phyloP scores from a whole-genome alignment of 2,797 vertebrate genomes.

The Tinamus major region DNA sequence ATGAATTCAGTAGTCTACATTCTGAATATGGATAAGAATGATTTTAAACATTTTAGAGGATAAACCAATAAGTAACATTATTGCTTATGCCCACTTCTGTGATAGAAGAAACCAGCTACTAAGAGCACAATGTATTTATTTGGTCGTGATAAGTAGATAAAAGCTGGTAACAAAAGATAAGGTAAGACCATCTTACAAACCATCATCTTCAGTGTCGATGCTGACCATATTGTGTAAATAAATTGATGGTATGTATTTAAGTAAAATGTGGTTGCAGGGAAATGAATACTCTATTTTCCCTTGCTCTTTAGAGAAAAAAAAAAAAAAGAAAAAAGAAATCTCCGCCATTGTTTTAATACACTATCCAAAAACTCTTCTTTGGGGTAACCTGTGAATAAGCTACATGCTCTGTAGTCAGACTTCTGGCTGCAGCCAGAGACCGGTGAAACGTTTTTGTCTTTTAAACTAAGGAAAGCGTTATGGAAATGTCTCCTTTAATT shows the following conservation, averaged over 20 bases:
- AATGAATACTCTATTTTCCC: not conserved
- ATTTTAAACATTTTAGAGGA: not conserved
- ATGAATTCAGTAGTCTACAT: slow-evolving; percentile 13
- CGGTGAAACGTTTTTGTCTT: not conserved
- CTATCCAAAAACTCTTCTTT: not conserved
- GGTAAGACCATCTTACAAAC: not conserved
- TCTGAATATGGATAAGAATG: slow-evolving; percentile 23
- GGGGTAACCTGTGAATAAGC: not conserved
- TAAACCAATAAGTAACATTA: not conserved
- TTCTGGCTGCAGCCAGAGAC: not conserved
- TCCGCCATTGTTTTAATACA: not conserved
- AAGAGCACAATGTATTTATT: not conserved
- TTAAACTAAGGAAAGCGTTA: not conserved
- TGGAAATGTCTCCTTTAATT: not conserved
- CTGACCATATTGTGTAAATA: not conserved
- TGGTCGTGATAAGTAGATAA: not conserved
- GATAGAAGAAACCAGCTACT: not conserved
- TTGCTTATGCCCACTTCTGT: not conserved
- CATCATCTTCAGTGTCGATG: not conserved
- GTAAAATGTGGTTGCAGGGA: not conserved
- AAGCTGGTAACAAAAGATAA: not conserved
- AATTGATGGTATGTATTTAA: not conserved
- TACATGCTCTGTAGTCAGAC: not conserved
- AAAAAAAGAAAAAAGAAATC: not conserved
- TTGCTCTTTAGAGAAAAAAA: not conserved